Evolutionary conservation across 2,113 vertebrate species (phyloP).

Genomic region (Drymodes brunneopygia): DNA sequence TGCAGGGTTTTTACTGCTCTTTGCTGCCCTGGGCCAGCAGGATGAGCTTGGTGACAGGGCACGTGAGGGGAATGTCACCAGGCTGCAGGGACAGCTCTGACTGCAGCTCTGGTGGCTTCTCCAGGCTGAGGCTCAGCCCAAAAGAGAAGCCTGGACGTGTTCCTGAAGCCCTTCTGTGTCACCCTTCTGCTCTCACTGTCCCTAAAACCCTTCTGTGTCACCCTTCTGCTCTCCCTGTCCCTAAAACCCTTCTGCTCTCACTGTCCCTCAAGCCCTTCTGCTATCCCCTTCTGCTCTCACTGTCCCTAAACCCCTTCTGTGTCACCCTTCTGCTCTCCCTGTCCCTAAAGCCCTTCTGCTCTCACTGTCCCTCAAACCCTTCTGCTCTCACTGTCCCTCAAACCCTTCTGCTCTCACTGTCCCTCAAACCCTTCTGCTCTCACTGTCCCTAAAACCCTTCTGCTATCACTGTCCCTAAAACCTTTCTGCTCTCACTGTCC

Average conservation of each 20-base stretch:
- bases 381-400: not conserved
- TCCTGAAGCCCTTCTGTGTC: not conserved
- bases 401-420: not conserved
- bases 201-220: no score
- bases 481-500: not conserved
- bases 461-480: not conserved
- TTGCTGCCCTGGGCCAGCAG: not conserved
- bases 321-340: not conserved
- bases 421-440: not conserved
- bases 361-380: not conserved
- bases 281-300: not conserved
- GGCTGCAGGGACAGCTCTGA: not conserved
- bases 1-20: not conserved
- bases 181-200: not conserved
- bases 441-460: not conserved
- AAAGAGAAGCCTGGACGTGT: not conserved
- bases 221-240: not conserved
- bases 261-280: no score
- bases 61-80: fast-evolving
- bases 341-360: not conserved
- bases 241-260: not conserved
- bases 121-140: not conserved
- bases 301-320: no score
- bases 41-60: not conserved
- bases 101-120: not conserved